Evolutionary conservation across 2,888 invertebrate genomes (phyloP).

Genomic region (Drosophila anceps): DNA sequence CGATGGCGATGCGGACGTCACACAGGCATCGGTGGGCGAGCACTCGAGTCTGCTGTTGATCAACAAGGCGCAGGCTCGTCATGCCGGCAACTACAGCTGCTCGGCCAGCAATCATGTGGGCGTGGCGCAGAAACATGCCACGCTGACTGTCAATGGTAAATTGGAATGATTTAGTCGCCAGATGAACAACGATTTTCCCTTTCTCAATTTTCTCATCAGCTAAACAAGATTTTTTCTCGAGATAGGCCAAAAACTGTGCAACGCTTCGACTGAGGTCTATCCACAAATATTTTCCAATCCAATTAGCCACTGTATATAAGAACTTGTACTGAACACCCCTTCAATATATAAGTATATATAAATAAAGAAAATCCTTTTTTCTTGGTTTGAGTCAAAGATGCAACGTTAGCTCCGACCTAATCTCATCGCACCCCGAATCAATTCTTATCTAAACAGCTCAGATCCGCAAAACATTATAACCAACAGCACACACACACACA

Average conservation of each 20-base stretch:
- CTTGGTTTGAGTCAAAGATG: not conserved
- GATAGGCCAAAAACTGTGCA: conserved; percentile 52
- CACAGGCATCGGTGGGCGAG: conserved; percentile 82
- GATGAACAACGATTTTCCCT: not conserved
- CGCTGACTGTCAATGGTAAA: conserved; percentile 88
- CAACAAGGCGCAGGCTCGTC: conserved; percentile 87
- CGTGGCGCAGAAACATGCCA: conserved; percentile 86
- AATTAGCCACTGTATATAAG: conserved; percentile 39
- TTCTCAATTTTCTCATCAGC: conserved; percentile 34
- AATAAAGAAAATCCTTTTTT: not conserved
- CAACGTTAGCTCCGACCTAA: conserved; percentile 48
- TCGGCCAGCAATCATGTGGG: conserved; percentile 87
- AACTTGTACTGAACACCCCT: not conserved
- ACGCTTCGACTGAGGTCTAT: conserved; percentile 51
- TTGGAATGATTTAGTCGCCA: conserved; percentile 1
- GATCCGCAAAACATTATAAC: conserved; percentile 49
- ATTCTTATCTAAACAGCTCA: conserved; percentile 42
- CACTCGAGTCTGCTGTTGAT: conserved; percentile 87
- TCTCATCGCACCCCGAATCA: conserved; percentile 31
- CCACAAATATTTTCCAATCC: conserved; percentile 19
- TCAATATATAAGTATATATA: not conserved
- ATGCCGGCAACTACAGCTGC: conserved; percentile 88
- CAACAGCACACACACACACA: conserved; percentile 61
- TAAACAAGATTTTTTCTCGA: conserved; percentile 46
- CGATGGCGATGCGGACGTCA: conserved; percentile 66